Base-by-base conservation (phyloP, 2,113 vertebrate species). In the Amblyopsis rosae region DNA sequence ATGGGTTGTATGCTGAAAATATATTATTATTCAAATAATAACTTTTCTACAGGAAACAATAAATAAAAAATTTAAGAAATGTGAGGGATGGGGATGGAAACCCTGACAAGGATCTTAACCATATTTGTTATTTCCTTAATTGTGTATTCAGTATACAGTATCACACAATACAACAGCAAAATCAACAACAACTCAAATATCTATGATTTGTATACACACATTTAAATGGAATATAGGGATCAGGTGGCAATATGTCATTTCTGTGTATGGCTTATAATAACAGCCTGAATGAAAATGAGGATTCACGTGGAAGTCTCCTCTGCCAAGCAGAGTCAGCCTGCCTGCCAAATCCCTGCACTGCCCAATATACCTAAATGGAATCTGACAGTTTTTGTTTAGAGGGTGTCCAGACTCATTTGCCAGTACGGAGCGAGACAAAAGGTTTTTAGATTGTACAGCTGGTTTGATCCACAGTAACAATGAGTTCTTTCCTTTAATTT, bases 351-450 rank as follows among this genome's bases (percentile, higher is more conserved):
- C 82, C 80, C 76, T 62, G 68, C 79, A 74, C 79, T 72, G 15
- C 69, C 81, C 81, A 82, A 74, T 75, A 76, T 81, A 78, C 17
- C 80, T 70, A 88, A 92, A 91, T 89, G 68, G 82, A 90, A 87
- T 87, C 84, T 89, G 88, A 91, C 89, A 92, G 86, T 76, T 87
- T 92, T 92, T 92, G 87, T 92, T 92, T 89, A 90, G 90, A 88
- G 90, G 85, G 86, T 88, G 85, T 89, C 88, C 85, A 90, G 70
- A 88, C 86, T 90, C 87, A 90, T 91, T 92, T 91, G 83, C 82
- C 79, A 81, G 78, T 72, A 64, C 70, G 58, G 45, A 63, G 59
- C 71, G 65, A 83, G 83, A 91, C 80, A 90, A 90, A 88, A 73
- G 79, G 78, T 81, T 89, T 87, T 85, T 87, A 87, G 85, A 88